Evolutionary conservation across 2,797 vertebrate genomes (phyloP), one percentile per base, ranked within the genome.

Genomic region (Coccyzus lansbergi): DNA sequence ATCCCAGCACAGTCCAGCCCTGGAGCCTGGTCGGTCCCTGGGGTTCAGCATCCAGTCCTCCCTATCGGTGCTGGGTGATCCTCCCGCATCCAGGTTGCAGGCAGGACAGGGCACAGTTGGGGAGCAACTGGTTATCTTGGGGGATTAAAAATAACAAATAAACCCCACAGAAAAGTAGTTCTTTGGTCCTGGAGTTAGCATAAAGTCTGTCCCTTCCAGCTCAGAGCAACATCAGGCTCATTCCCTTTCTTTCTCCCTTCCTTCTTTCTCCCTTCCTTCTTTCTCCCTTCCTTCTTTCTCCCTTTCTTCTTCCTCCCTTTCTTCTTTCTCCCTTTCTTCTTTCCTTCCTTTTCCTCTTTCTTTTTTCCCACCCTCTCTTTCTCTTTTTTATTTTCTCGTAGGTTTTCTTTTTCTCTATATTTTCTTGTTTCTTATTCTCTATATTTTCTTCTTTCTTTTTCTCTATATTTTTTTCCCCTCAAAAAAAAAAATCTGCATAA

Each of bases 11-110:
- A 81, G 51, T 24, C 19, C 38, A 14, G 38, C 25, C 1, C 1
- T 0, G 7, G 22, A 78, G 36, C 6, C 15, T 11, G 5, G 36
- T 2, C 60, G 48, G 46, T 33, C 9, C 33, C 13, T 34, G 1
- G 2, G 22, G 36, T 52, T 4, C 10, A n/a, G n/a, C n/a, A n/a
- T n/a, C 22, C 28, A 1, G 5, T 5, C 44, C 10, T 65, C 28
- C 6, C 15, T 1, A 0, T 19, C 0, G 0, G 25, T 78, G 29
- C 13, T 38, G 31, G 31, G 46, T 22, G 40, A 87, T 21, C 2
- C 9, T 31, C 10, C 17, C 28, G 40, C 12, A n/a, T 25, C 31
- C 55, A 68, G 81, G 18, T 10, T 3, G 0, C 48, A 40, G 42
- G 18, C 48, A 83, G 18, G 59, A 51, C 24, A 76, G n/a, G n/a